phyloP scores from a whole-genome alignment of 2,888 invertebrate genomes.

The Helicoverpa assulta region DNA sequence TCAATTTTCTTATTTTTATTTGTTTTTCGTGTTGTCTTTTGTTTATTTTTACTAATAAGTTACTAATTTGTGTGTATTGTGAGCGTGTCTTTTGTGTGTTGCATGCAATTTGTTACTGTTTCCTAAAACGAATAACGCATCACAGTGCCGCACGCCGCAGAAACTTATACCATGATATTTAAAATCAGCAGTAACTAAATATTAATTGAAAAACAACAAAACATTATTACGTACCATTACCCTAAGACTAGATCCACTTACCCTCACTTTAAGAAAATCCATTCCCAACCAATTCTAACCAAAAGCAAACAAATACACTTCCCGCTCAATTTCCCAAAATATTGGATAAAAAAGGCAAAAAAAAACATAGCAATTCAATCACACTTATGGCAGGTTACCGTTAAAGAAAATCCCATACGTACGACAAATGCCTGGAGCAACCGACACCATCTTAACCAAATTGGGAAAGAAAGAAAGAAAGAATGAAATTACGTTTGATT shows the following conservation, averaged over 20 bases:
- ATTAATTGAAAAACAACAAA: too few relatives aligned
- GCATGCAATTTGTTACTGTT: too few relatives aligned
- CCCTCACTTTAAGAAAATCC: conserved; percentile 30
- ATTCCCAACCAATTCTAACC: conserved; percentile 9
- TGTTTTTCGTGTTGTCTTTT: too few relatives aligned
- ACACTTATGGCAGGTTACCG: conserved; percentile 73
- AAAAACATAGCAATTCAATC: conserved; percentile 77
- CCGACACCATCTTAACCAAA: conserved; percentile 69
- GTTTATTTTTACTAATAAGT: too few relatives aligned
- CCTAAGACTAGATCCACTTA: not conserved
- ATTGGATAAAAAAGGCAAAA: conserved; percentile 55
- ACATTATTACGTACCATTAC: too few relatives aligned
- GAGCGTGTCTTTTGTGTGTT: too few relatives aligned
- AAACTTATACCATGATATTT: too few relatives aligned
- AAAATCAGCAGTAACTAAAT: too few relatives aligned
- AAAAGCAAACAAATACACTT: conserved; percentile 38
- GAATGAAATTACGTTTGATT: conserved; percentile 84
- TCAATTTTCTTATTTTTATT: too few relatives aligned
- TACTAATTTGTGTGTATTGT: too few relatives aligned
- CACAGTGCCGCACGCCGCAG: too few relatives aligned
- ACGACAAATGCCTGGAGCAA: conserved; percentile 50
- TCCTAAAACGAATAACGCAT: too few relatives aligned
- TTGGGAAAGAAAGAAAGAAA: conserved; percentile 79
- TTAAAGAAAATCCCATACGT: conserved; percentile 58
- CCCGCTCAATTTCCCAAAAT: conserved; percentile 57